Evolutionary conservation across 2,113 vertebrate species (phyloP).

Genomic region (Jacana jacana): DNA sequence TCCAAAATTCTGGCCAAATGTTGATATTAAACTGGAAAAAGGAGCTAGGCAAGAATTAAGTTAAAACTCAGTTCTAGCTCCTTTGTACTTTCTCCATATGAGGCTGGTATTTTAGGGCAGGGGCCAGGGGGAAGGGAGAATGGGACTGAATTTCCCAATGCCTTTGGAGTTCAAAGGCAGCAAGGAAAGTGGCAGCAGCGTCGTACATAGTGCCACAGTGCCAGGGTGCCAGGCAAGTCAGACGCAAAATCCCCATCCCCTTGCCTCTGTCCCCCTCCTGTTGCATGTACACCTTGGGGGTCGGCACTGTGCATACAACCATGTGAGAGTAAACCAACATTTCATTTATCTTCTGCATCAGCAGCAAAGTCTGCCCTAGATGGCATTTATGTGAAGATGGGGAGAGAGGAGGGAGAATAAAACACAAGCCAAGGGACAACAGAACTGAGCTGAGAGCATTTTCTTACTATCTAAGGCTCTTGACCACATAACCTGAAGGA

Average conservation of each 20-base stretch:
- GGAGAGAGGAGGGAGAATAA: neutral
- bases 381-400: neutral
- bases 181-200: fast-evolving
- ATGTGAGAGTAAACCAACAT: neutral
- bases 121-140: neutral
- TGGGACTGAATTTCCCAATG: neutral
- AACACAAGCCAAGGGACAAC: neutral
- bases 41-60: neutral
- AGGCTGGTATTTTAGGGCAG: neutral
- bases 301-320: neutral
- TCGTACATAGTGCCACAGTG: neutral
- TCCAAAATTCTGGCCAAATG: neutral
- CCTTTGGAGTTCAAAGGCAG: neutral
- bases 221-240: neutral
- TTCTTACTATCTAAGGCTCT: neutral
- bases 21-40: neutral
- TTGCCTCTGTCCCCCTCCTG: neutral
- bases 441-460: neutral
- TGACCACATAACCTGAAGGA: neutral
- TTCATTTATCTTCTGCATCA: neutral
- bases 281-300: neutral
- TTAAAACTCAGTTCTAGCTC: neutral
- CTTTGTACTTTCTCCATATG: neutral
- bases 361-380: neutral
- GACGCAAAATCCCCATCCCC: neutral